These are phyloP conservation scores for Pomatostomus ruficeps DNA, from an alignment of 2,113 vertebrate species.

Conservation along the genomic window DNA sequence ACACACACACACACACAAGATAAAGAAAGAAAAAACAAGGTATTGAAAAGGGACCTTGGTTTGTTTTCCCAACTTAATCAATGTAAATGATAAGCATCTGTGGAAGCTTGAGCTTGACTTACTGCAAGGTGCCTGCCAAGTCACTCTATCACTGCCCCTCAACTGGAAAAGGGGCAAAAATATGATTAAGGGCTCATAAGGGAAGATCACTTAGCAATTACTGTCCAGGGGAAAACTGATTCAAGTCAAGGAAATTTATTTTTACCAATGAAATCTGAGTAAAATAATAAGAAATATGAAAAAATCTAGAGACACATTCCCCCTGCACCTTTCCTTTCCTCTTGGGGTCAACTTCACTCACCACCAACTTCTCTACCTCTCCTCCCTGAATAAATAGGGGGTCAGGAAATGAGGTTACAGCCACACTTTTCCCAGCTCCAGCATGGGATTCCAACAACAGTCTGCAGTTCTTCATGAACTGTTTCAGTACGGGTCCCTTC, in stretches of 20 bases:
- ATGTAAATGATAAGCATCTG: neutral
- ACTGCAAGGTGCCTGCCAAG: neutral
- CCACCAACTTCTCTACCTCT: neutral
- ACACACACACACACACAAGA: neutral
- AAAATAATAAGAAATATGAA: neutral
- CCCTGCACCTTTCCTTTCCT: neutral
- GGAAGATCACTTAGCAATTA: neutral
- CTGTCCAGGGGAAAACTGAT: neutral
- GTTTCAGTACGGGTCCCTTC: rapidly evolving
- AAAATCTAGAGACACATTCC: neutral
- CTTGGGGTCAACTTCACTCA: neutral
- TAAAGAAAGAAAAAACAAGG: neutral
- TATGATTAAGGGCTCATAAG: neutral
- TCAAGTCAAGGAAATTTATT: neutral
- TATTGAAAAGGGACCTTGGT: neutral
- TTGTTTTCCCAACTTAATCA: neutral
- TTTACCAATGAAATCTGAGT: neutral
- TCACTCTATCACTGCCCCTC: neutral
- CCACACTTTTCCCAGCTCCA: neutral
- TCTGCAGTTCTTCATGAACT: neutral
- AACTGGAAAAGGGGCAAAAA: neutral
- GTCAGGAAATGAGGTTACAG: rapidly evolving
- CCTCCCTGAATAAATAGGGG: rapidly evolving
- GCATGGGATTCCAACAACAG: rapidly evolving
- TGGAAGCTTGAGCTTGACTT: neutral